Base-by-base conservation (phyloP, 1,140 invertebrate genomes). In the Grapholita molesta region DNA sequence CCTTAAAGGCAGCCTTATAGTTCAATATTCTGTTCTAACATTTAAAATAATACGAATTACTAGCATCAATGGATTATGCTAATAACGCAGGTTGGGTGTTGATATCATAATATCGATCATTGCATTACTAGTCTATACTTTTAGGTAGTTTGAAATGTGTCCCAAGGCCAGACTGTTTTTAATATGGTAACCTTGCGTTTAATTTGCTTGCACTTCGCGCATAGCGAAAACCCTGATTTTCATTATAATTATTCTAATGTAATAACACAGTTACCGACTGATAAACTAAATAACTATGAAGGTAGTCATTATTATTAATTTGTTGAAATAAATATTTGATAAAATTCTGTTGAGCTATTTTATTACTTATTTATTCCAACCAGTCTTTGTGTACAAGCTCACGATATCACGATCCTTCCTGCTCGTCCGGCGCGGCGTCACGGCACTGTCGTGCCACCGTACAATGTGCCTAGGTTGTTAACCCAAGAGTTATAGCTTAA, bases 401-500 rank as follows among this genome's bases (percentile, higher is more conserved):
- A 76, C 75, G 75, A 73, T 15, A 68, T 76, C 72, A 76, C 71
- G 71, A 76, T 68, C 67, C 64, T 67, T 57, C 30, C 68, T 35
- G 68, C 38, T 61, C 12, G 24, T 30, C 24, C 25, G 55, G 55
- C 55, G 25, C 25, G 21, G n/a, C 55, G 15, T 61, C 24, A 15
- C 25, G 24, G 23, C 28, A 8, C 5, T 61, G 55, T 61, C 55
- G 55, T 61, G 55, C 55, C 55, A 28, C 25, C 25, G n/a, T 61
- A 61, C 24, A 30, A 32, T 66, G 64, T 38, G 64, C 9, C 70
- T 12, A 68, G 73, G 70, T 75, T 72, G 68, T 75, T 75, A 35
- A 75, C 73, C 73, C 35, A 64, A n/a, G 11, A 66, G 28, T 69
- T 64, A 66, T 66, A 24, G 28, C 7, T 5, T 0, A 7, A 21